Evolutionary conservation across 2,113 vertebrate genomes (phyloP).

Genomic region (Triplophysa rosa): DNA sequence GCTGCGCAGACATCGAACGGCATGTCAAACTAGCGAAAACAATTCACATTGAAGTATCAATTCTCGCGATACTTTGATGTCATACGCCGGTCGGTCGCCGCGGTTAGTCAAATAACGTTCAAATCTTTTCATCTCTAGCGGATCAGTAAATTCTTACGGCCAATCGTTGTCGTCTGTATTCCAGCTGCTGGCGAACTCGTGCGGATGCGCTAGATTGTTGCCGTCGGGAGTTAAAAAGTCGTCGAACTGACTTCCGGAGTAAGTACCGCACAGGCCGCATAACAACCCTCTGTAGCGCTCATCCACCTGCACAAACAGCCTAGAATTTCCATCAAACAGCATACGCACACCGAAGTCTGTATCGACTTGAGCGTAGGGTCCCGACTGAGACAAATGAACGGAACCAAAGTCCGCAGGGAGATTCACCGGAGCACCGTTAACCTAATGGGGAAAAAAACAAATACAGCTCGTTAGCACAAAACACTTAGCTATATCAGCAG

Average conservation of each 20-base stretch:
- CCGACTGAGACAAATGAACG: conserved; percentile 40
- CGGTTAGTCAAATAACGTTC: too few relatives aligned
- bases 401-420: conserved; percentile 60
- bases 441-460: conserved; percentile 51
- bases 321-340: conserved; percentile 66
- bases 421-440: conserved; percentile 47
- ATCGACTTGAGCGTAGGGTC: conserved; percentile 61
- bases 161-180: conserved; percentile 56
- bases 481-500: too few relatives aligned
- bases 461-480: background rate
- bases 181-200: conserved; percentile 78
- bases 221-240: conserved; percentile 73
- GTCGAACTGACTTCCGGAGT: conserved; percentile 70
- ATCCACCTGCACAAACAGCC: conserved; percentile 75
- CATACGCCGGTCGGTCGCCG: too few relatives aligned
- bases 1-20: too few relatives aligned
- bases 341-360: conserved; percentile 74
- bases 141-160: conserved; percentile 61
- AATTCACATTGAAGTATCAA: too few relatives aligned
- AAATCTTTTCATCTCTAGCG: too few relatives aligned
- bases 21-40: too few relatives aligned
- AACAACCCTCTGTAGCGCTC: conserved; percentile 71
- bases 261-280: conserved; percentile 78
- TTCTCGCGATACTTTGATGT: too few relatives aligned
- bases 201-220: conserved; percentile 51